phyloP scores from a whole-genome alignment of 2,888 invertebrate genomes.

The Tetranychus truncatus region DNA sequence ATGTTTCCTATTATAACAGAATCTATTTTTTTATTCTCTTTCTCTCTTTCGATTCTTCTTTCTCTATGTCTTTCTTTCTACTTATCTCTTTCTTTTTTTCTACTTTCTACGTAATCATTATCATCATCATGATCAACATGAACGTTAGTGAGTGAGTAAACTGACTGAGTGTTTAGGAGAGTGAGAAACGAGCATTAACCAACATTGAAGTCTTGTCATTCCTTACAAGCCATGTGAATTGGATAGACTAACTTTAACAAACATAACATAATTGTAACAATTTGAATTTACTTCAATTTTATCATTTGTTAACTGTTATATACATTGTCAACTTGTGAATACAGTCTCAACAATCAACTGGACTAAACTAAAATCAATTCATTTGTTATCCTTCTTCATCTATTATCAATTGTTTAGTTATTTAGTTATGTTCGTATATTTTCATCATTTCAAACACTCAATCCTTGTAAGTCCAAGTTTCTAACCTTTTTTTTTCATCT shows the following conservation, averaged over 20 bases:
- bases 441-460: no score
- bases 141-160: background rate
- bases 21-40: background rate
- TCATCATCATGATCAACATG: slow-evolving; percentile 2
- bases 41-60: background rate
- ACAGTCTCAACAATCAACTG: no score
- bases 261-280: background rate
- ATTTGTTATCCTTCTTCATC: no score
- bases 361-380: no score
- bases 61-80: background rate
- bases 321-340: no score
- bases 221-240: background rate
- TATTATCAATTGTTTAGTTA: no score
- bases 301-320: no score
- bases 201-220: background rate
- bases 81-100: background rate
- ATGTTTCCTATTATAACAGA: slow-evolving; percentile 1
- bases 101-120: background rate
- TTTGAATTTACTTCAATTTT: background rate
- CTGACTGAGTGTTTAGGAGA: background rate
- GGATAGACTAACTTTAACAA: no score
- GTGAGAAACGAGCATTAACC: background rate
- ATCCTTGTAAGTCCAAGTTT: no score
- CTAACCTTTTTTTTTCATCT: no score
- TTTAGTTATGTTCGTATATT: no score